Evolutionary conservation across 2,797 vertebrate genomes (phyloP).

Genomic region (Telmatherina bonti): DNA sequence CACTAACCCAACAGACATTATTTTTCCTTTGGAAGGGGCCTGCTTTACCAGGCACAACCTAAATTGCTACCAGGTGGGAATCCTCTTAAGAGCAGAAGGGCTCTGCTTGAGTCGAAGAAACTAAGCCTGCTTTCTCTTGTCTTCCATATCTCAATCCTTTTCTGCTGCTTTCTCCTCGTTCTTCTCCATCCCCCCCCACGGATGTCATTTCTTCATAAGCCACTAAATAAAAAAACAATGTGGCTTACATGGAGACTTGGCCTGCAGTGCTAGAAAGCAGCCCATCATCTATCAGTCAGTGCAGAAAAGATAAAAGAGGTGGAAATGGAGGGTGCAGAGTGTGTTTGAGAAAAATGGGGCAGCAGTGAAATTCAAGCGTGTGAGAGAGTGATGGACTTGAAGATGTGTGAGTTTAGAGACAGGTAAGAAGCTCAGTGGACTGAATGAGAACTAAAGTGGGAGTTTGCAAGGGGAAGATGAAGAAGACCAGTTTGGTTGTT

Average conservation of each 20-base stretch:
- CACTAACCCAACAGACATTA: slow-evolving; percentile 79
- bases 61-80: slow-evolving; percentile 83
- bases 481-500: neutral
- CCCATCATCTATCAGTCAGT: slow-evolving; percentile 42
- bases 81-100: slow-evolving; percentile 58
- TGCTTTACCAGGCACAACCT: slow-evolving; percentile 69
- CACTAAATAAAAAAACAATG: slow-evolving; percentile 1
- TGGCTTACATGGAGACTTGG: slow-evolving; percentile 15
- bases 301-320: slow-evolving; percentile 52
- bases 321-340: slow-evolving; percentile 18
- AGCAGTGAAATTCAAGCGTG: slow-evolving; percentile 44
- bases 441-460: slow-evolving; percentile 23
- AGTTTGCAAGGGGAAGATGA: slow-evolving; percentile 5
- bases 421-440: slow-evolving; percentile 36
- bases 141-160: slow-evolving; percentile 38
- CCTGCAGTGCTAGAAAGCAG: slow-evolving; percentile 20
- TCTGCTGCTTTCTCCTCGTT: neutral
- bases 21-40: slow-evolving; percentile 71
- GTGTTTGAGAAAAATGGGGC: slow-evolving; percentile 34
- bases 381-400: slow-evolving; percentile 41
- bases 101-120: slow-evolving; percentile 34
- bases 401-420: slow-evolving; percentile 36
- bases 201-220: slow-evolving; percentile 18
- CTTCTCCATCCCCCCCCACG: slow-evolving; percentile 8
- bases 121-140: slow-evolving; percentile 50